Evolutionary conservation across 2,113 vertebrate species (phyloP).

Genomic region (Pao palembangensis): DNA sequence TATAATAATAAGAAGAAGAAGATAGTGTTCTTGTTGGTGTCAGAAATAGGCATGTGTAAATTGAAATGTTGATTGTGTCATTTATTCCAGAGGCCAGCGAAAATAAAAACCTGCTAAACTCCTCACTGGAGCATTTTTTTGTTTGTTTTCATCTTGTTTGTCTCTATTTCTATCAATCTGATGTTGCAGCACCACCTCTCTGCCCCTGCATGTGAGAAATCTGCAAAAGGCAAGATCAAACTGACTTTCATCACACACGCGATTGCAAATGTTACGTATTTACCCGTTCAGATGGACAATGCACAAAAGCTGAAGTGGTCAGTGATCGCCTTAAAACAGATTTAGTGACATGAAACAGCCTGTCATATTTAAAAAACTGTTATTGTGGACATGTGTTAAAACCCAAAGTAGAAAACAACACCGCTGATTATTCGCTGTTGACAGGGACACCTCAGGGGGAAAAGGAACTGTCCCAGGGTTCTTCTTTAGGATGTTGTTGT

Average conservation of each 20-base stretch:
- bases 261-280: conserved; percentile 46
- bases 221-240: conserved; percentile 62
- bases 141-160: too few relatives aligned
- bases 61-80: too few relatives aligned
- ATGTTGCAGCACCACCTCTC: not conserved
- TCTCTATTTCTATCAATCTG: too few relatives aligned
- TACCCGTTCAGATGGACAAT: conserved; percentile 13
- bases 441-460: too few relatives aligned
- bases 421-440: too few relatives aligned
- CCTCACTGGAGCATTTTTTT: too few relatives aligned
- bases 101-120: too few relatives aligned
- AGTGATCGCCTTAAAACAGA: conserved; percentile 22
- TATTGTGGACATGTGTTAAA: not conserved
- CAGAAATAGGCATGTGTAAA: too few relatives aligned
- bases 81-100: too few relatives aligned
- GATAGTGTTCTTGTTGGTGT: too few relatives aligned
- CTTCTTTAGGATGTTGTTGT: not conserved
- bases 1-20: too few relatives aligned
- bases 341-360: conserved; percentile 21
- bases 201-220: conserved; percentile 1
- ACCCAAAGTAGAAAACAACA: not conserved
- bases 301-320: conserved; percentile 1
- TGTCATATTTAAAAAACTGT: not conserved
- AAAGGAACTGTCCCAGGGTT: too few relatives aligned
- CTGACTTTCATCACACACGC: conserved; percentile 48